A percentile compares a stretch with the other conserved stretches of the same genome.
Evolutionary conservation across 2,797 vertebrate genomes (phyloP).

Genomic region (Lagodon rhomboides): DNA sequence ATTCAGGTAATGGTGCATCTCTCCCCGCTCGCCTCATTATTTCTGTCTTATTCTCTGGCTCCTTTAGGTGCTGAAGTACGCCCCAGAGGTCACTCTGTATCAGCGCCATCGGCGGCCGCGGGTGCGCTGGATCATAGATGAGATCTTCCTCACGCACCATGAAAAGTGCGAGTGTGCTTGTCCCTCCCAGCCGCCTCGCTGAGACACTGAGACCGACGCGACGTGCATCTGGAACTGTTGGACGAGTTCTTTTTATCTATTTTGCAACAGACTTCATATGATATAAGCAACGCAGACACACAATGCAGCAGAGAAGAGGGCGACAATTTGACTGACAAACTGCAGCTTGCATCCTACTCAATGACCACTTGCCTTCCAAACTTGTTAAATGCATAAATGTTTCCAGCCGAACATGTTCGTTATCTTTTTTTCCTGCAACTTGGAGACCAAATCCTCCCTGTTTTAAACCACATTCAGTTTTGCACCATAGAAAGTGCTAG

Average conservation of each 20-base stretch:
- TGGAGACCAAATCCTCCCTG: background rate
- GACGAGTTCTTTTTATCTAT: slow-evolving; percentile 44
- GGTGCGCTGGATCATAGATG: slow-evolving; percentile 90
- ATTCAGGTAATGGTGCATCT: background rate
- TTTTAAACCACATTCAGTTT: background rate
- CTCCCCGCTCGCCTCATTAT: background rate
- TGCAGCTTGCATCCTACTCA: slow-evolving; percentile 21
- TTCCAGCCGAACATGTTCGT: background rate
- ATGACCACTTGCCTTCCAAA: slow-evolving; percentile 9
- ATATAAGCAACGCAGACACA: slow-evolving; percentile 52
- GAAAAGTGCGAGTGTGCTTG: slow-evolving; percentile 95
- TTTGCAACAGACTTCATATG: slow-evolving; percentile 61
- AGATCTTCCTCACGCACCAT: slow-evolving; percentile 95
- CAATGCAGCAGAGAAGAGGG: slow-evolving; percentile 48
- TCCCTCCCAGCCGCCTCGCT: slow-evolving; percentile 93
- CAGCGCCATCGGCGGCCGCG: slow-evolving; percentile 73
- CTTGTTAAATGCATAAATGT: slow-evolving; percentile 14
- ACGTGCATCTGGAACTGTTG: slow-evolving; percentile 48
- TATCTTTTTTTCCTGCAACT: slow-evolving; percentile 16
- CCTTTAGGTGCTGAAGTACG: slow-evolving; percentile 92
- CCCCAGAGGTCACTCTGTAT: slow-evolving; percentile 85
- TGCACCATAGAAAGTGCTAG: too few relatives aligned
- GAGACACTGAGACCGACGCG: slow-evolving; percentile 70
- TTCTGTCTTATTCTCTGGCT: slow-evolving; percentile 7
- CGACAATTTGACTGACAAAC: slow-evolving; percentile 28